A percentile compares a stretch with the other conserved stretches of the same genome.
Evolutionary conservation across 1,140 invertebrate species (phyloP).

Genomic region (Drosophila arawakana): DNA sequence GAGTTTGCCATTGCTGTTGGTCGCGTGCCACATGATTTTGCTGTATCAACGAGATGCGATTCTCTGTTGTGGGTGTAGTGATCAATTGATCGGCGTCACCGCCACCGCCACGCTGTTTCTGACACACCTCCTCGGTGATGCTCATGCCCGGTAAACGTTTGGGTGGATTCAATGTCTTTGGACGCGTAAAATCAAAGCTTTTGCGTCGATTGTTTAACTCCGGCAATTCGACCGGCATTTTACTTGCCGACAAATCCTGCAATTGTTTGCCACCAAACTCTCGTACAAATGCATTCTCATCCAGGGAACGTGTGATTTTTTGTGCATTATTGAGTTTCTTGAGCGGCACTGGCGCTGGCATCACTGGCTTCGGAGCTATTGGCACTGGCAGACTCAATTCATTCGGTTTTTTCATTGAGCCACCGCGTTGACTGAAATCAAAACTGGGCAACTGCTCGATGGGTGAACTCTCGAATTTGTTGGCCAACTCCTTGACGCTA

Average conservation of each 20-base stretch:
- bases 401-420: slow-evolving; percentile 72
- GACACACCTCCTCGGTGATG: slow-evolving; percentile 77
- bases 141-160: slow-evolving; percentile 87
- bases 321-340: slow-evolving; percentile 86
- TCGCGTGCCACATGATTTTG: slow-evolving; percentile 84
- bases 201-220: slow-evolving; percentile 82
- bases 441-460: slow-evolving; percentile 80
- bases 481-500: slow-evolving; percentile 86
- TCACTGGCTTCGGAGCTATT: slow-evolving; percentile 43
- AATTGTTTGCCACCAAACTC: slow-evolving; percentile 86
- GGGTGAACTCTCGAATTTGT: slow-evolving; percentile 86
- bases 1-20: slow-evolving; percentile 29
- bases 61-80: slow-evolving; percentile 85
- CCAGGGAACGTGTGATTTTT: slow-evolving; percentile 89
- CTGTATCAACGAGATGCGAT: slow-evolving; percentile 87
- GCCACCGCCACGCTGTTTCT: slow-evolving; percentile 64
- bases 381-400: slow-evolving; percentile 50
- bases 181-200: slow-evolving; percentile 84
- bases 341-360: slow-evolving; percentile 62
- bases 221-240: slow-evolving; percentile 64
- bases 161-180: slow-evolving; percentile 85
- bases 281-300: slow-evolving; percentile 89
- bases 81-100: slow-evolving; percentile 68
- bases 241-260: slow-evolving; percentile 77
- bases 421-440: slow-evolving; percentile 70